phyloP scores from a whole-genome alignment of 2,888 invertebrate species.

The Thymelicus acteon region DNA sequence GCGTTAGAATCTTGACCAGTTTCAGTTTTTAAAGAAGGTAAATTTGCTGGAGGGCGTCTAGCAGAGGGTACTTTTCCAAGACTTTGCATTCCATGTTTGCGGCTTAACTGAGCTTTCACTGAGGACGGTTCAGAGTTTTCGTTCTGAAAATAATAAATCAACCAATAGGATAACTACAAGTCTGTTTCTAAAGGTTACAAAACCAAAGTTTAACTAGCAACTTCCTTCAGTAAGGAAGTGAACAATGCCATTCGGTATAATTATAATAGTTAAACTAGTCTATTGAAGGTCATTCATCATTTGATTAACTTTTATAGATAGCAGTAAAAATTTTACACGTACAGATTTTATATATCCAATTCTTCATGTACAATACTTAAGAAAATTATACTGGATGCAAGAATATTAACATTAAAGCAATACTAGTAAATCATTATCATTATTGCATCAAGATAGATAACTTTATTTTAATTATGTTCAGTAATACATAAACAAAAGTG shows the following conservation, averaged over 20 bases:
- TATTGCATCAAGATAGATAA: too few relatives aligned
- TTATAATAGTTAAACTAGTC: slow-evolving; percentile 25
- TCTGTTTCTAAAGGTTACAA: not conserved
- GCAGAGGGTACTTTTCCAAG: slow-evolving; percentile 99
- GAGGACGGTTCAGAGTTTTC: slow-evolving; percentile 94
- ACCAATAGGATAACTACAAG: not conserved
- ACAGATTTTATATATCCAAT: not conserved
- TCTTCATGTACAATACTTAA: too few relatives aligned
- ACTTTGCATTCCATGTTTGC: slow-evolving; percentile 99
- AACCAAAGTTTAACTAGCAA: slow-evolving; percentile 8
- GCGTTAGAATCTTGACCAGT: slow-evolving; percentile 82
- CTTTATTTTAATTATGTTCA: too few relatives aligned
- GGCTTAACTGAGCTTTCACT: slow-evolving; percentile 94
- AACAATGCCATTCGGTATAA: slow-evolving; percentile 36
- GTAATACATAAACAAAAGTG: too few relatives aligned
- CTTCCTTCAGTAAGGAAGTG: slow-evolving; percentile 39
- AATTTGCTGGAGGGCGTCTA: slow-evolving; percentile 98
- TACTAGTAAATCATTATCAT: too few relatives aligned
- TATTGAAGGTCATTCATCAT: slow-evolving; percentile 35
- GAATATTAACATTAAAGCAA: too few relatives aligned
- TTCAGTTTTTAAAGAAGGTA: slow-evolving; percentile 99
- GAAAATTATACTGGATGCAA: too few relatives aligned
- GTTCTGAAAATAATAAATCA: slow-evolving; percentile 83
- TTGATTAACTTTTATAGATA: slow-evolving; percentile 2
- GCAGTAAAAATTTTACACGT: not conserved